Evolutionary conservation across 2,113 vertebrate species (phyloP), one percentile per base, ranked within the genome.

Genomic region (Salvelinus namaycush): DNA sequence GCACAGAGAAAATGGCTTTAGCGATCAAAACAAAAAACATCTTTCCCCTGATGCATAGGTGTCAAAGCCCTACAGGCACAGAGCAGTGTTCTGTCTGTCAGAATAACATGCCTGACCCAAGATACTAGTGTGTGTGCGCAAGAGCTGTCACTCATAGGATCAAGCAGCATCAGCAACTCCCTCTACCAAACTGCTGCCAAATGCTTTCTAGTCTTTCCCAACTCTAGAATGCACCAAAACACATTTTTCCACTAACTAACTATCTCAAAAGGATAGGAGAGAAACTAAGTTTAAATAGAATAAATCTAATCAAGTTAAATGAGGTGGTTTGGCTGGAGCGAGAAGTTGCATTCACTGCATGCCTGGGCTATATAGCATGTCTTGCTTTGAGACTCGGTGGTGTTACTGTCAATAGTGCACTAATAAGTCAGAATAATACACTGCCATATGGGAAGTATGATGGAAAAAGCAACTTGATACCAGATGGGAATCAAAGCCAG

Each of bases 371-470:
- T 20, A 69, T 13, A 70, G 20, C 9, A n/a, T 3, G 13, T 57
- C 9, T 76, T 71, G 73, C 76, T 84, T 76, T 60, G 51, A 73
- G 22, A 27, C 29, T 31, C 2, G 31, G 31, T 9, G 2, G 18
- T 68, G 6, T 68, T 68, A n/a, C n/a, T 22, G 67, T 54, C 6
- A 51, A 49, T 16, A 34, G 24, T 39, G 75, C 70, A 14, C 51
- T 65, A 70, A 34, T n/a, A 27, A 76, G 39, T 18, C 74, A 70
- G 71, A 72, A 79, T 71, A 67, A 76, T 77, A 83, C 74, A 73
- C 75, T 68, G 75, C 68, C 11, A 86, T 76, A 54, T 79, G 84
- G 81, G 86, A 87, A 82, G 83, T 79, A 13, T 75, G 68, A 83
- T 13, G 49, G 34, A 49, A 79, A 64, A 26, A 6, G 69, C 51